phyloP scores from a whole-genome alignment of 2,888 invertebrate genomes.

The Agrochola circellaris region DNA sequence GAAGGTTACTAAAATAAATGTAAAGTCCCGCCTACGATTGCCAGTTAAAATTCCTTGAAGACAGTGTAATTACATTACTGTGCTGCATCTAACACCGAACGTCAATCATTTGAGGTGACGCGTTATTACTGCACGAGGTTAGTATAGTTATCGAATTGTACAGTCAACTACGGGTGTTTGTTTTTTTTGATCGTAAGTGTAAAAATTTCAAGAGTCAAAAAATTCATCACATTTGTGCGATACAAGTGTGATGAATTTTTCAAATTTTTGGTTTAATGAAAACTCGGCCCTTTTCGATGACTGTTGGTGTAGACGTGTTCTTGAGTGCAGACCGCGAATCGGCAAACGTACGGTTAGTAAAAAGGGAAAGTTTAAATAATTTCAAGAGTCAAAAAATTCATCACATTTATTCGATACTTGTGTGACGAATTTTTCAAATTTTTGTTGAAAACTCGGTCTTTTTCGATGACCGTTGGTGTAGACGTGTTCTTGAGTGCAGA shows the following conservation, averaged over 20 bases:
- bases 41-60: constrained; percentile 84
- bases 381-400: no score
- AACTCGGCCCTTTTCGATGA: background rate
- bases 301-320: no score
- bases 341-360: no score
- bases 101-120: constrained; percentile 77
- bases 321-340: no score
- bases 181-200: constrained; percentile 15
- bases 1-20: constrained; percentile 67
- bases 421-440: no score
- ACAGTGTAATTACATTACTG: constrained; percentile 78
- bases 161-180: constrained; percentile 33
- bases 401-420: no score
- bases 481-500: no score
- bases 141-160: constrained; percentile 27
- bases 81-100: constrained; percentile 75
- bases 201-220: no score
- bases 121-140: constrained; percentile 60
- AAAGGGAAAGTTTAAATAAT: background rate
- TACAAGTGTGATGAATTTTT: no score
- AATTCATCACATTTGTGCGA: no score
- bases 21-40: constrained; percentile 68
- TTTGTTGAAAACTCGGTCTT: background rate
- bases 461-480: background rate
- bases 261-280: no score